Conservation (phyloP, 2,113 vertebrate genomes). For the Gopherus evgoodei region DNA sequence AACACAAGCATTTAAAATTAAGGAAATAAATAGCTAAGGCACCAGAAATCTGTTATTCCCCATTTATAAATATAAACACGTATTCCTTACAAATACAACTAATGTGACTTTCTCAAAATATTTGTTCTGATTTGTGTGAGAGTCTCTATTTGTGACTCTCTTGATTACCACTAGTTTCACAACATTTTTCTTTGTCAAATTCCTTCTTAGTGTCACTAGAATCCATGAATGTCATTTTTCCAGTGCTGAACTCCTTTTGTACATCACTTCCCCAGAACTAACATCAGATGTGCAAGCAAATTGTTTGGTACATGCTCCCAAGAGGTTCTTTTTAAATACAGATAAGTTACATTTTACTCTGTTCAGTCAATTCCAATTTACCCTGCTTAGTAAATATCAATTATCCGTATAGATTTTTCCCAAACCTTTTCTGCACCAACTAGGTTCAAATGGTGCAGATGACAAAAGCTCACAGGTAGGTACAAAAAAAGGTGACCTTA, state of each 20-base stretch:
- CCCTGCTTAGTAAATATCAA: not conserved
- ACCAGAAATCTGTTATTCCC: fast-evolving
- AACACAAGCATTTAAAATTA: not conserved
- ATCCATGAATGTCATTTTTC: fast-evolving
- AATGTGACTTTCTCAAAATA: not conserved
- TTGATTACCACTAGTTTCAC: fast-evolving
- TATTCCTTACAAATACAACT: fast-evolving
- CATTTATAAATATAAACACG: fast-evolving
- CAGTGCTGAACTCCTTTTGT: not conserved
- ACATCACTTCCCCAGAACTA: not conserved
- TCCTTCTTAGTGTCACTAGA: not conserved
- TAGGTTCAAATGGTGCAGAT: not conserved
- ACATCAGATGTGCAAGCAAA: not conserved
- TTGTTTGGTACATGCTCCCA: not conserved
- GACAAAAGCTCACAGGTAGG: not conserved
- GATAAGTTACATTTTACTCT: fast-evolving
- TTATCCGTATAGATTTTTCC: not conserved
- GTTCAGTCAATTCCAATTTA: not conserved
- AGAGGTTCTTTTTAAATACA: not conserved
- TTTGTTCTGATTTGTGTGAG: fast-evolving
- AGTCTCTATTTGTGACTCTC: fast-evolving
- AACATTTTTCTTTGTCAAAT: not conserved
- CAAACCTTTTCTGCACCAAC: not conserved
- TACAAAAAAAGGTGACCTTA: not conserved
- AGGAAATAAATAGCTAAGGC: fast-evolving